Evolutionary conservation across 2,797 vertebrate genomes (phyloP).

Genomic region (Scolopax rusticola): DNA sequence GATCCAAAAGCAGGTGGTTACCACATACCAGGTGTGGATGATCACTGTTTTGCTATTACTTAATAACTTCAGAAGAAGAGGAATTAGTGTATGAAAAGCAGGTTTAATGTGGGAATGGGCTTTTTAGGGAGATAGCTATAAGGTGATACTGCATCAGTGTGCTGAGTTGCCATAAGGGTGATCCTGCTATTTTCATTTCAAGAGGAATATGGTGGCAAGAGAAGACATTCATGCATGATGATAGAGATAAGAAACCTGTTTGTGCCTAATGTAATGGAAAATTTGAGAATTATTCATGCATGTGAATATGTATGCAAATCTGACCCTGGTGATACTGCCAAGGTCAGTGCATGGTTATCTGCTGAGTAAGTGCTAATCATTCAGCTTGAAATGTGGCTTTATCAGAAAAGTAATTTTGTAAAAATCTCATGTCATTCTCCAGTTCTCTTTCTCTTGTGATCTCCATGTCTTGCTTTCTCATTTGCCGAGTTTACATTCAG

Average conservation of each 20-base stretch:
- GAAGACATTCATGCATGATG: slow-evolving; percentile 5
- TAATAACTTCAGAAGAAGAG: neutral
- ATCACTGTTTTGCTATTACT: neutral
- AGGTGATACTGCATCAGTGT: neutral
- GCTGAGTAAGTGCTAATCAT: slow-evolving; percentile 49
- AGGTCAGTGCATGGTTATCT: slow-evolving; percentile 31
- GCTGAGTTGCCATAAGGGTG: neutral
- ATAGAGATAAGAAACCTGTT: neutral
- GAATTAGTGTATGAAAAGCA: neutral
- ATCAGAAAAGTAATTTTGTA: slow-evolving; percentile 1
- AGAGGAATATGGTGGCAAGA: neutral
- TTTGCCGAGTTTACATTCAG: slow-evolving; percentile 15
- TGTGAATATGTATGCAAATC: slow-evolving; percentile 38
- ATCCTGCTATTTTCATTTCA: neutral
- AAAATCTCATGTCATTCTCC: neutral
- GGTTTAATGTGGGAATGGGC: neutral
- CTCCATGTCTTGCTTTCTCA: neutral
- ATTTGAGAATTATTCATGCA: slow-evolving; percentile 30
- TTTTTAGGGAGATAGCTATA: neutral
- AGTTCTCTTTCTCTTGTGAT: slow-evolving; percentile 15
- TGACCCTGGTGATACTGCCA: slow-evolving; percentile 1
- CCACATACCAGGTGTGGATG: neutral
- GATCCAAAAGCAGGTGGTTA: neutral
- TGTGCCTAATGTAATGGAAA: slow-evolving; percentile 55
- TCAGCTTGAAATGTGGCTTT: slow-evolving; percentile 50